Evolutionary conservation across 2,113 vertebrate species (phyloP).

Genomic region (Platichthys stellatus): DNA sequence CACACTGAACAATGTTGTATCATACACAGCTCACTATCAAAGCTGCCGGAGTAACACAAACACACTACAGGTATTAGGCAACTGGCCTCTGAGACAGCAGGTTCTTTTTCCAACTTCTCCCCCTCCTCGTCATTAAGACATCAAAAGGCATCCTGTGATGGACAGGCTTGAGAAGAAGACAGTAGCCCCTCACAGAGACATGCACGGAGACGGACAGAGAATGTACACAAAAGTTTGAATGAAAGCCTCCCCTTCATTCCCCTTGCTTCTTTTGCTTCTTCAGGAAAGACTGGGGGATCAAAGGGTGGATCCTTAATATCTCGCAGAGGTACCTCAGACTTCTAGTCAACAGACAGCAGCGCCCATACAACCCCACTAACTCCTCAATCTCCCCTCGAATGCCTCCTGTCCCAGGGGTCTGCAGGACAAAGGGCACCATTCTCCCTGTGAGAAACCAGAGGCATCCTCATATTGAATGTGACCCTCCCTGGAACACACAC

Average conservation of each 20-base stretch:
- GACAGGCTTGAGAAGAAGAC: constrained; percentile 32
- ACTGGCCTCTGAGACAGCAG: constrained; percentile 1
- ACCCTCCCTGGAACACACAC: constrained; percentile 30
- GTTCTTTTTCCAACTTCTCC: constrained; percentile 10
- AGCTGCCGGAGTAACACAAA: constrained; percentile 15
- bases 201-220: constrained; percentile 21
- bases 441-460: constrained; percentile 62
- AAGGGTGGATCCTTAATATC: constrained; percentile 38
- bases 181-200: constrained; percentile 39
- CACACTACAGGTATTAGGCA: not conserved
- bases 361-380: constrained; percentile 23
- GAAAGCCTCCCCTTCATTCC: constrained; percentile 50
- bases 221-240: constrained; percentile 45
- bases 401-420: constrained; percentile 30
- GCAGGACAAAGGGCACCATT: constrained; percentile 67
- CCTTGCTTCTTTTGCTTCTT: constrained; percentile 28
- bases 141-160: constrained; percentile 75
- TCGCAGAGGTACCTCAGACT: constrained; percentile 26
- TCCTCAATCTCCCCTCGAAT: constrained; percentile 41
- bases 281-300: constrained; percentile 32
- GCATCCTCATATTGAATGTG: constrained; percentile 57
- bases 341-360: constrained; percentile 32
- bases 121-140: constrained; percentile 44
- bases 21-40: constrained; percentile 25
- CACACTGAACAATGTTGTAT: constrained; percentile 23